A percentile compares a stretch with the other conserved stretches of the same genome.
These are phyloP conservation scores for Manis javanica DNA, from an alignment of 2,797 vertebrate species.

Conservation along the genomic window DNA sequence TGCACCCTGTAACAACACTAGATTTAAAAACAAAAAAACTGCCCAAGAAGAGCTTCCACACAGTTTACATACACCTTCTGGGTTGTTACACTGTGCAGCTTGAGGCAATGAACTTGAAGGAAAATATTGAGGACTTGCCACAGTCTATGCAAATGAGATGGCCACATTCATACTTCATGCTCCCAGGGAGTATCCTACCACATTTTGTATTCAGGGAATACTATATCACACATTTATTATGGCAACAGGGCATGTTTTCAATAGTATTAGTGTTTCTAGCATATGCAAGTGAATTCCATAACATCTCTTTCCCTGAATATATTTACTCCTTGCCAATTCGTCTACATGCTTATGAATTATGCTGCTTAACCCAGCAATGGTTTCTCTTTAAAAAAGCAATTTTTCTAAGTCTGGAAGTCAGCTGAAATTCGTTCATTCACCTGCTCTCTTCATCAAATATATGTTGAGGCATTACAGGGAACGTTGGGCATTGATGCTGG, in stretches of 20 bases:
- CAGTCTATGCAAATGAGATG: conserved; percentile 61
- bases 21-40: conserved; percentile 28
- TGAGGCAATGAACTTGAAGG: conserved; percentile 62
- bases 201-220: conserved; percentile 70
- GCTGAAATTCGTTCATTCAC: neutral
- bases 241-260: conserved; percentile 75
- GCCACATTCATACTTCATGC: conserved; percentile 55
- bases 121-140: conserved; percentile 76
- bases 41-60: conserved; percentile 6
- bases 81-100: conserved; percentile 50
- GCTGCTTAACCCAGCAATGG: neutral
- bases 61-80: conserved; percentile 62
- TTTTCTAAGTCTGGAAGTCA: neutral
- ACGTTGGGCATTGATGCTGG: neutral
- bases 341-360: conserved; percentile 4
- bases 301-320: neutral
- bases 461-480: neutral
- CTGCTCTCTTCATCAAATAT: neutral
- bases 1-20: conserved; percentile 34
- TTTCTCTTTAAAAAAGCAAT: neutral
- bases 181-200: conserved; percentile 45
- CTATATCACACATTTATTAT: conserved; percentile 71
- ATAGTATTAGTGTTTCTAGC: conserved; percentile 67
- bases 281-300: conserved; percentile 61
- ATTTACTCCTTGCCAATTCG: conserved; percentile 51